Conservation (phyloP, 2,888 invertebrate species). For the Epinotia ramella region DNA sequence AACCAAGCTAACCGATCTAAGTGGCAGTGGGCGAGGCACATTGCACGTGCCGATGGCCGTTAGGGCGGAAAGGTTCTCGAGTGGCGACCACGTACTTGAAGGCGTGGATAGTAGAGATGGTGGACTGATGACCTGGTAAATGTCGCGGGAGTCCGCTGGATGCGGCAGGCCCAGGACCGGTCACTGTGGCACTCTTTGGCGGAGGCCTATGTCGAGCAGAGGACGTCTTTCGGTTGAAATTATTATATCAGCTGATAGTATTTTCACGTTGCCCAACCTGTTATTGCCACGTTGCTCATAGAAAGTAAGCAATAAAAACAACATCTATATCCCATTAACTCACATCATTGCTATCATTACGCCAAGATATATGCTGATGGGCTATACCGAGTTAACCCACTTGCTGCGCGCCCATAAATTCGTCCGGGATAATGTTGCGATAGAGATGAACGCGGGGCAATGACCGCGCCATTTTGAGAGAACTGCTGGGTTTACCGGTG, state of each 20-base stretch:
- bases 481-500: conserved; percentile 16
- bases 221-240: too few relatives aligned
- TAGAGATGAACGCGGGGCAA: conserved; percentile 21
- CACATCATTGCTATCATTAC: conserved; percentile 54
- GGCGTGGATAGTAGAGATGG: too few relatives aligned
- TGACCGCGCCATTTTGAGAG: conserved; percentile 36
- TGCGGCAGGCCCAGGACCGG: too few relatives aligned
- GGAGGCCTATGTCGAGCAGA: too few relatives aligned
- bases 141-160: too few relatives aligned
- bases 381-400: conserved; percentile 65
- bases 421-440: conserved; percentile 50
- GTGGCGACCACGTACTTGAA: too few relatives aligned
- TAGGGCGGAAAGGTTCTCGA: too few relatives aligned
- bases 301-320: conserved; percentile 38
- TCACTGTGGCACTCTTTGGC: too few relatives aligned
- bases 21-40: too few relatives aligned
- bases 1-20: too few relatives aligned
- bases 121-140: too few relatives aligned
- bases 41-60: too few relatives aligned
- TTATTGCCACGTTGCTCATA: neutral
- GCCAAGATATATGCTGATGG: conserved; percentile 59
- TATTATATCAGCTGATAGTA: neutral
- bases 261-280: neutral
- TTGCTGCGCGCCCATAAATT: conserved; percentile 64
- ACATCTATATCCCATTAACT: conserved; percentile 56